Conservation (phyloP, 2,888 invertebrate species). For the Heliothis peltigera region DNA sequence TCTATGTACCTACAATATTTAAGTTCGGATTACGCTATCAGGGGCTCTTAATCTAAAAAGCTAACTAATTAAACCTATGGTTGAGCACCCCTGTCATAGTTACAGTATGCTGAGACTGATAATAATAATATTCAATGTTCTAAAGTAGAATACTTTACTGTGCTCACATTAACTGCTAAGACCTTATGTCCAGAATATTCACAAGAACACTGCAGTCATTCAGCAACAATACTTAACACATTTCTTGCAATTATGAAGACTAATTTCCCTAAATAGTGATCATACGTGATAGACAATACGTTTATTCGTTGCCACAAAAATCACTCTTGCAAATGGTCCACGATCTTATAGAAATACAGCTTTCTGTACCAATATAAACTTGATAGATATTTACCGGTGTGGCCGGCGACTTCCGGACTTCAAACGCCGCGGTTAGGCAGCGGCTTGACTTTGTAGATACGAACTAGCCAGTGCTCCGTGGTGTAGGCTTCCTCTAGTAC, state of each 20-base stretch:
- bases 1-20: not conserved
- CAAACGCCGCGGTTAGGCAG: conserved; percentile 96
- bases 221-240: not conserved
- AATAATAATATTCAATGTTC: not conserved
- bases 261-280: not conserved
- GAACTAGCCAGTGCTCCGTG: conserved; percentile 99
- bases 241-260: not conserved
- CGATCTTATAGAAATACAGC: conserved; percentile 8
- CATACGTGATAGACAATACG: not conserved
- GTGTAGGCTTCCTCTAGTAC: conserved; percentile 99
- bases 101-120: not conserved
- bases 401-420: conserved; percentile 56
- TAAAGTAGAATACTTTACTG: not conserved
- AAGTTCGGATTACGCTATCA: not conserved
- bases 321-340: conserved; percentile 26
- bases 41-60: not conserved
- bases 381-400: conserved; percentile 32
- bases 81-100: conserved; percentile 16
- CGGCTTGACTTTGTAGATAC: conserved; percentile 99
- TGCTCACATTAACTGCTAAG: not conserved
- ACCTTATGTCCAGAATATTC: not conserved
- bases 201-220: conserved; percentile 1
- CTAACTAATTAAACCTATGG: conserved; percentile 1
- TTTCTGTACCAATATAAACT: conserved; percentile 30
- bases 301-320: not conserved